phyloP scores from a whole-genome alignment of 1,140 invertebrate species.

The Diorhabda elongata region DNA sequence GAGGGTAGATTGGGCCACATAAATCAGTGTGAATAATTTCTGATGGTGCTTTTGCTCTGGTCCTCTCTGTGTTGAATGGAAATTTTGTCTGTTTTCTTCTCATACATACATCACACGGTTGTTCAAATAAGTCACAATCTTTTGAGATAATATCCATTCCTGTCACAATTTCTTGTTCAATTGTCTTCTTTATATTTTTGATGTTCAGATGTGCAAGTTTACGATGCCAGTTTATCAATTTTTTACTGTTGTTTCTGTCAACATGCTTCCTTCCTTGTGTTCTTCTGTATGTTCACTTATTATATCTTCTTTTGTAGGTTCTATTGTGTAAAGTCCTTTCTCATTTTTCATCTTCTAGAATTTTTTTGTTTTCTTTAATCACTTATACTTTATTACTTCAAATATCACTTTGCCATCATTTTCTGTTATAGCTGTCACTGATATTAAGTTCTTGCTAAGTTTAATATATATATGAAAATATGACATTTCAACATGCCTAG shows the following conservation, averaged over 20 bases:
- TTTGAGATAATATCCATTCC: background rate
- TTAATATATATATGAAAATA: background rate
- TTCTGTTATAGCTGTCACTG: background rate
- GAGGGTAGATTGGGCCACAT: constrained; percentile 10
- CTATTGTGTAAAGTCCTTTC: background rate
- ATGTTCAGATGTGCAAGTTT: constrained; percentile 15
- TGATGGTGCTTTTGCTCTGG: too few species aligned
- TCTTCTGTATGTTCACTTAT: too few species aligned
- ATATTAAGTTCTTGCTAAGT: background rate
- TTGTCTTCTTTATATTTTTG: constrained; percentile 13
- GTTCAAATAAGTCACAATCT: constrained; percentile 2
- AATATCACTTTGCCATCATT: constrained; percentile 8
- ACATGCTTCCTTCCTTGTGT: background rate
- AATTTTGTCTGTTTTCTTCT: constrained; percentile 30
- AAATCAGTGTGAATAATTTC: too few species aligned
- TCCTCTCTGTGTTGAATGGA: constrained; percentile 37
- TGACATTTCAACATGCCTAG: too few species aligned
- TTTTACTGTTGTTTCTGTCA: constrained; percentile 1
- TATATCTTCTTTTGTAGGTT: background rate
- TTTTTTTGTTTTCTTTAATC: background rate
- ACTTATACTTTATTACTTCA: background rate
- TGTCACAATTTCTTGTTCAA: background rate
- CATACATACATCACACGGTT: constrained; percentile 31
- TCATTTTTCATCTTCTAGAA: constrained; percentile 9
- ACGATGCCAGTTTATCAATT: constrained; percentile 4